Conservation (phyloP, 1,140 invertebrate genomes). For the Drosophila triauraria region DNA sequence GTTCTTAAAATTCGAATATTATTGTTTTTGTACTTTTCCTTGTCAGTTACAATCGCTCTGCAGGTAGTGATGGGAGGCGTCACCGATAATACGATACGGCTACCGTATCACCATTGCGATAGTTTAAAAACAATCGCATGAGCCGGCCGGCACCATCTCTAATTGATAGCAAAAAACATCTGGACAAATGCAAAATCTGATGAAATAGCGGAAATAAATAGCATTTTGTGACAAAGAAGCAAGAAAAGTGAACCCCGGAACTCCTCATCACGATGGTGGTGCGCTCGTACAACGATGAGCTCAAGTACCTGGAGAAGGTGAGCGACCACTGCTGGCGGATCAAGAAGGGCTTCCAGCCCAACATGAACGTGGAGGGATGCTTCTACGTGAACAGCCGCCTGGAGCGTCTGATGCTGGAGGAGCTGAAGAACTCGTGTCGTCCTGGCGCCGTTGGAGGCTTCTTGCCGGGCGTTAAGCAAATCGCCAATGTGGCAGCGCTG, state of each 20-base stretch:
- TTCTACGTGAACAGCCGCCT: conserved; percentile 98
- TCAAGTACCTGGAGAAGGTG: conserved; percentile 96
- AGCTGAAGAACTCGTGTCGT: conserved; percentile 95
- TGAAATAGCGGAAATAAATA: conserved; percentile 51
- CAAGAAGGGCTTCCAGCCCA: conserved; percentile 99
- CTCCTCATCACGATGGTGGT: conserved; percentile 90
- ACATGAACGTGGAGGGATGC: conserved; percentile 99
- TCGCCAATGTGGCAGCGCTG: conserved; percentile 99
- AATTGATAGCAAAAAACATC: conserved; percentile 8
- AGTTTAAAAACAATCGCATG: not conserved
- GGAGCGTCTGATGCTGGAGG: conserved; percentile 99
- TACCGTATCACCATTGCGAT: too few relatives aligned
- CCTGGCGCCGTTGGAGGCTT: conserved; percentile 97
- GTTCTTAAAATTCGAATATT: too few relatives aligned
- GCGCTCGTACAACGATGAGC: conserved; percentile 96
- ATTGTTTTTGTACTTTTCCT: not conserved
- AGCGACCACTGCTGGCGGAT: conserved; percentile 95
- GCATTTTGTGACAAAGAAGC: not conserved
- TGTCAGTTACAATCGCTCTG: not conserved
- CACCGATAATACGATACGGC: not conserved
- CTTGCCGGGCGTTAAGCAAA: conserved; percentile 99
- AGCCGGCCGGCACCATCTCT: conserved; percentile 2
- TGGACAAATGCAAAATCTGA: conserved; percentile 25
- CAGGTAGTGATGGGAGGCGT: not conserved
- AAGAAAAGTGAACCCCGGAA: not conserved